A percentile compares a stretch with the other conserved stretches of the same genome.
These are phyloP conservation scores for Bradypodion ventrale DNA, from an alignment of 2,797 vertebrate species.

Conservation along the genomic window DNA sequence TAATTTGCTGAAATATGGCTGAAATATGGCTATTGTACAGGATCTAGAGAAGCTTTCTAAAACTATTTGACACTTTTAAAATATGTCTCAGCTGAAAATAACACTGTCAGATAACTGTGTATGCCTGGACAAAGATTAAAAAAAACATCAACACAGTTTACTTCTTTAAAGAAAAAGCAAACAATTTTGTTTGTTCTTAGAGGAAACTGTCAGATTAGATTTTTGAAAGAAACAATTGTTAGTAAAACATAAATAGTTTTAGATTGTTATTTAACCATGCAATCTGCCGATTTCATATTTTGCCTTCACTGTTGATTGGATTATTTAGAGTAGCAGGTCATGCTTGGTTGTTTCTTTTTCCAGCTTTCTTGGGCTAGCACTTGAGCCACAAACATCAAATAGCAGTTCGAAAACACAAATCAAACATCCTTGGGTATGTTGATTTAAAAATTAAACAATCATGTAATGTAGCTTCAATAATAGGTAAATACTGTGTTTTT, in stretches of 20 bases:
- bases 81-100: slow-evolving; percentile 16
- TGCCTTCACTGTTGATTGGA: slow-evolving; percentile 56
- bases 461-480: slow-evolving; percentile 24
- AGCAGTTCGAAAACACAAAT: slow-evolving; percentile 56
- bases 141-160: background rate
- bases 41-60: slow-evolving; percentile 1
- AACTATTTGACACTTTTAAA: background rate
- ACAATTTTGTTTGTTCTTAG: background rate
- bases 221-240: slow-evolving; percentile 38
- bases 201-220: background rate
- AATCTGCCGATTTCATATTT: slow-evolving; percentile 61
- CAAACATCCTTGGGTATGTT: slow-evolving; percentile 36
- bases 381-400: slow-evolving; percentile 39
- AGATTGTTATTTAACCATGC: slow-evolving; percentile 49
- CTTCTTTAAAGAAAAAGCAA: slow-evolving; percentile 10
- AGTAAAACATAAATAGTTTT: slow-evolving; percentile 32
- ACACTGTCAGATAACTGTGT: background rate
- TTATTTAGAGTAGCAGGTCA: slow-evolving; percentile 66
- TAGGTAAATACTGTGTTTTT: background rate
- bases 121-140: background rate
- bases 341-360: slow-evolving; percentile 60
- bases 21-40: background rate
- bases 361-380: slow-evolving; percentile 50
- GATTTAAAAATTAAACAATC: slow-evolving; percentile 20
- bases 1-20: background rate